These are phyloP conservation scores for Pelochelys cantorii DNA, from an alignment of 2,797 vertebrate species.

Conservation along the genomic window DNA sequence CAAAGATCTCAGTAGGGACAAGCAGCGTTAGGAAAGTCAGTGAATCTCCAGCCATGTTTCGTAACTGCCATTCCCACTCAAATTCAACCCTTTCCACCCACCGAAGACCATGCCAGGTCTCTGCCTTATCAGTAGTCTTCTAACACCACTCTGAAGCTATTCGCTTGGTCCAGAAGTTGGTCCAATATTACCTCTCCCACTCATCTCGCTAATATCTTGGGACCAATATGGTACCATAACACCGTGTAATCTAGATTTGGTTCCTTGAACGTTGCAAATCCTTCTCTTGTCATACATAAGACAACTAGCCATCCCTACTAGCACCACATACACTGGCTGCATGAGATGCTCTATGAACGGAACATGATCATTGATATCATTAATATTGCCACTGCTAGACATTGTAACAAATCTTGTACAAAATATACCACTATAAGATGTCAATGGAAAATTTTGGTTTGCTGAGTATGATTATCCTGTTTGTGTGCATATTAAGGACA, in stretches of 20 bases:
- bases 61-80: not conserved
- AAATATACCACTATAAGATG: too few relatives aligned
- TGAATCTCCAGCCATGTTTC: not conserved
- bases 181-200: not conserved
- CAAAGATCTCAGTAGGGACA: fast-evolving
- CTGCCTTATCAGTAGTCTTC: not conserved
- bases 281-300: not conserved
- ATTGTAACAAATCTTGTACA: too few relatives aligned
- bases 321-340: not conserved
- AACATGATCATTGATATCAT: too few relatives aligned
- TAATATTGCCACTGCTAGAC: too few relatives aligned
- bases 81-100: not conserved
- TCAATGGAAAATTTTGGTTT: too few relatives aligned
- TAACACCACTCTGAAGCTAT: not conserved
- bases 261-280: not conserved
- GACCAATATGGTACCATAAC: not conserved
- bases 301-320: not conserved
- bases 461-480: too few relatives aligned
- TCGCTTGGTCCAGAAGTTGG: not conserved
- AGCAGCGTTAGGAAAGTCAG: fast-evolving
- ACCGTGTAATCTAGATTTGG: not conserved
- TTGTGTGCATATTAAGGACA: too few relatives aligned
- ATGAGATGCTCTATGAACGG: too few relatives aligned
- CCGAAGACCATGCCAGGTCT: not conserved
- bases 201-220: not conserved